Percentiles rank a stretch among this genome's conserved stretches.
Conservation (phyloP, 2,113 vertebrate genomes). For the Phaetusa simplex region DNA sequence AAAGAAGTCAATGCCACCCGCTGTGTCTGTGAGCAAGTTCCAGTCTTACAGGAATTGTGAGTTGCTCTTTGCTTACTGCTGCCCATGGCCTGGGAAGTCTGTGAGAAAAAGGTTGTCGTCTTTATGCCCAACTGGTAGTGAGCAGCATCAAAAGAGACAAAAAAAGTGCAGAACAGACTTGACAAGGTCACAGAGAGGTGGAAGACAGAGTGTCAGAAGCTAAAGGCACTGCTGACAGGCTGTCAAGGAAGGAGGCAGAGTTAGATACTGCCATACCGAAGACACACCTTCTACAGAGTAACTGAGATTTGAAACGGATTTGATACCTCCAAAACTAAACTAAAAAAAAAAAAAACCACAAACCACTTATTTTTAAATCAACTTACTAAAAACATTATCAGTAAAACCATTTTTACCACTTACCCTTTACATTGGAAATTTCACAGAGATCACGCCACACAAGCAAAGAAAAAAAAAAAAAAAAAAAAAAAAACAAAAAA, state of each 20-base stretch:
- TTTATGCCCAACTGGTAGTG: accelerated
- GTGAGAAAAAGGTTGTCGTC: background rate
- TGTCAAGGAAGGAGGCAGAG: background rate
- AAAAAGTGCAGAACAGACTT: background rate
- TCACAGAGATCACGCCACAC: background rate
- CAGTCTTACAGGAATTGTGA: background rate
- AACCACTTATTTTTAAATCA: background rate
- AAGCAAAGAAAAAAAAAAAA: background rate
- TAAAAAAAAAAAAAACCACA: background rate
- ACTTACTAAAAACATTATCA: background rate
- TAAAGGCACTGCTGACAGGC: background rate
- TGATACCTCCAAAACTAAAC: background rate
- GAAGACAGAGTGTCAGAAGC: background rate
- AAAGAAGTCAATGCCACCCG: background rate
- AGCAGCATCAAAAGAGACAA: background rate
- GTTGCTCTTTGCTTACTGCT: background rate
- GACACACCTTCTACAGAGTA: background rate
- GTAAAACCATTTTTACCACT: background rate
- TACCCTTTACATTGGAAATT: background rate
- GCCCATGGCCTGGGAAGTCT: background rate
- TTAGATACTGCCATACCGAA: background rate
- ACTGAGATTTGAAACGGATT: background rate
- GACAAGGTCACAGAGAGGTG: background rate
- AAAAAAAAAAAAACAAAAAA: background rate
- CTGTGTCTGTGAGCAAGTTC: background rate